Base-by-base conservation (phyloP, 2,113 vertebrate genomes). In the Syngnathoides biaculeatus region DNA sequence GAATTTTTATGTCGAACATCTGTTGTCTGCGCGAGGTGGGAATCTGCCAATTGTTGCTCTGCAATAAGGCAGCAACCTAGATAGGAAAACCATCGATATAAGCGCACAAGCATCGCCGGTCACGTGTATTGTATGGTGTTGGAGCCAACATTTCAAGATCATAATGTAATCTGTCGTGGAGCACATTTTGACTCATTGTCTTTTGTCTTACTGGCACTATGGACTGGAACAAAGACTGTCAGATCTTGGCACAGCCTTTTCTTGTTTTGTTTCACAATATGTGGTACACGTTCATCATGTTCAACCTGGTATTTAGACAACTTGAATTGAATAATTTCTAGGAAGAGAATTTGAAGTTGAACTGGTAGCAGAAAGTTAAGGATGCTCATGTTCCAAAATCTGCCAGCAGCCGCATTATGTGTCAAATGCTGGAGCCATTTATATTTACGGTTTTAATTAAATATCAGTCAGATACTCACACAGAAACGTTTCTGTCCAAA, bases 1-100 rank as follows among this genome's bases (percentile, higher is more conserved):
- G 74, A 77, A 45, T 39, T 45, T 64, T 72, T 72, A 70, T 65
- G 69, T 73, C 62, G 63, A 63, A 65, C 52, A 60, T 61, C 63
- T 73, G 65, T 22, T 53, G 52, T 67, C 67, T 35, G 26, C 38
- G 30, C 43, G 60, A 70, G 35, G 60, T 30, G 43, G 60, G 39
- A 42, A 72, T 65, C 69, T 70, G 19, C 48, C 55, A 27, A 48
- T 73, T 70, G 65, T 72, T 64, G 55, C 42, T 57, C 8, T 12
- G 60, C 7, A 26, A 72, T 60, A 75, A 75, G 76, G 71, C 50
- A 48, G 30, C 47, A 55, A 40, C 72, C 72, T 65, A 67, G 65
- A 71, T 64, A 71, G 43, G 35, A 42, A 30, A 47, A 45, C 55
- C n/a, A 24, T 42, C 40, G 3, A 40, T 62, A 24, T 26, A 43